Evolutionary conservation across 2,113 vertebrate genomes (phyloP).

Genomic region (Pseudonaja textilis): DNA sequence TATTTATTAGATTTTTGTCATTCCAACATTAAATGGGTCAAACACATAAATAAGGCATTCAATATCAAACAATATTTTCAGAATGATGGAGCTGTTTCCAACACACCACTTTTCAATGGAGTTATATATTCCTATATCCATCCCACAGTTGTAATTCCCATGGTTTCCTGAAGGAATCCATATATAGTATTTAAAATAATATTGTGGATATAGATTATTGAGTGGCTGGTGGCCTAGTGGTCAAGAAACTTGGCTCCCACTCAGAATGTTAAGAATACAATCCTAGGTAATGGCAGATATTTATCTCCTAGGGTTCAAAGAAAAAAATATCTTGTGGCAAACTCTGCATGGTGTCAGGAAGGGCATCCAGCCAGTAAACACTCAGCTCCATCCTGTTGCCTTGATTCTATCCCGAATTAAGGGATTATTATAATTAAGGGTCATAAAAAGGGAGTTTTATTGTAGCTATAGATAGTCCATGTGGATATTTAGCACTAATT

Average conservation of each 20-base stretch:
- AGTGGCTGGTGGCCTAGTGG: background rate
- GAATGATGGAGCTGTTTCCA: background rate
- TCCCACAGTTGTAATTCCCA: background rate
- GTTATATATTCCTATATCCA: background rate
- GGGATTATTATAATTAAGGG: background rate
- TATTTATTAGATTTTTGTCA: background rate
- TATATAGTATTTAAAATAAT: background rate
- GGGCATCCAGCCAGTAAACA: background rate
- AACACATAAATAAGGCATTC: background rate
- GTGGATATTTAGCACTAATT: background rate
- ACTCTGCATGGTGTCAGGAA: background rate
- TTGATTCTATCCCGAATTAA: background rate
- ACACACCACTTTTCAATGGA: background rate
- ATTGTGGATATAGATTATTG: background rate
- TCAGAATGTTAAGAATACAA: background rate
- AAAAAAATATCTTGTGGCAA: background rate
- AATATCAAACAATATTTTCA: background rate
- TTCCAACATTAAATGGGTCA: background rate
- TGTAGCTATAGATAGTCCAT: background rate
- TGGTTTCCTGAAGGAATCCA: background rate
- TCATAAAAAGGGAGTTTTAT: background rate
- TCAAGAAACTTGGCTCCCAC: background rate
- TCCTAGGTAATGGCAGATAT: background rate
- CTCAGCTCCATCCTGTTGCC: background rate
- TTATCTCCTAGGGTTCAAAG: background rate